Evolutionary conservation across 2,113 vertebrate species (phyloP), one percentile per base, ranked within the genome.

Genomic region (Pseudorasbora parva): DNA sequence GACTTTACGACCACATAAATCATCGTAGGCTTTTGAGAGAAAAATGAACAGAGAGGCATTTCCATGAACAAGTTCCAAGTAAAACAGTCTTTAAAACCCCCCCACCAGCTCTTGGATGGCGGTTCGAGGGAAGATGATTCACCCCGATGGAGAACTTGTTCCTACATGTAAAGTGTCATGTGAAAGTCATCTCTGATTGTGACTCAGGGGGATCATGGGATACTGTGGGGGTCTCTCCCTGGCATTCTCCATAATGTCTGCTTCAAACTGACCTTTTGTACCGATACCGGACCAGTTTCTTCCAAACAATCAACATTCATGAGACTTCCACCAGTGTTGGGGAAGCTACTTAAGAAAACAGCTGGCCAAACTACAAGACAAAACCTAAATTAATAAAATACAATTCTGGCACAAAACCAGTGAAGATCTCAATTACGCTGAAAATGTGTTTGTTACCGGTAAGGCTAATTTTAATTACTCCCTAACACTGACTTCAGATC

Each of bases 121-220:
- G 45, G 43, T 47, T 57, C 27, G 69, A 60, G 43, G 41, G 56
- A 74, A 47, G 81, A 64, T 30, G 23, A 49, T 74, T 74, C 71
- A 25, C 14, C n/a, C 45, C 23, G 5, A 51, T 59, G 41, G 41
- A 82, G 25, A 62, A 12, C 17, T 73, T 37, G 49, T 37, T 73
- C 56, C 41, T 73, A 10, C 68, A 72, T 72, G 25, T 43, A 60
- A 49, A 60, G 71, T 75, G 71, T 83, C 82, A 76, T 83, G 81
- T 82, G 82, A 76, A 83, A 73, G 30, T 30, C 57, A 41, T 72
- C 41, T 62, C 79, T n/a, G 49, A 83, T 45, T 41, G 62, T 43
- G 87, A 84, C 59, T 87, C 89, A 11, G 41, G 68, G 68, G 68
- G 68, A 71, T 71, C 41, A 88, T 91, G 91, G 89, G 91, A 91